Conservation (phyloP, 2,113 vertebrate genomes). For the Xenopus tropicalis region DNA sequence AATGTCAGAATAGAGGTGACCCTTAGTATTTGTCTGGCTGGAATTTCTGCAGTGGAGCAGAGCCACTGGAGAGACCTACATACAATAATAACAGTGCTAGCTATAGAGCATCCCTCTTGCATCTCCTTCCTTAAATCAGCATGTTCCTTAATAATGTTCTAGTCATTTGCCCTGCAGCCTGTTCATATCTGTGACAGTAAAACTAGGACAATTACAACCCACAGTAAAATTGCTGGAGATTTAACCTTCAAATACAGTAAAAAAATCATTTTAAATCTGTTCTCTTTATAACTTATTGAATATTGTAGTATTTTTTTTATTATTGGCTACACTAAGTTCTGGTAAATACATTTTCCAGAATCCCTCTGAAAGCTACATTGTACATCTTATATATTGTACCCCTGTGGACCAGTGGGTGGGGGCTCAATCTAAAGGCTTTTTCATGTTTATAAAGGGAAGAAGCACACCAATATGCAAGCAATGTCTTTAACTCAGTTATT, state of each 20-base stretch:
- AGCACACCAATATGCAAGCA: too few species aligned
- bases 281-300: background rate
- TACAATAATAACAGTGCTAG: background rate
- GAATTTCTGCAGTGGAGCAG: conserved; percentile 11
- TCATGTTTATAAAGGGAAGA: too few species aligned
- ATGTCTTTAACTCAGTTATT: too few species aligned
- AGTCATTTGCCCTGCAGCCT: conserved; percentile 37
- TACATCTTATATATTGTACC: too few species aligned
- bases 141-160: conserved; percentile 36
- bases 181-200: conserved; percentile 24
- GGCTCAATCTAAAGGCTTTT: too few species aligned
- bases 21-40: background rate
- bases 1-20: background rate
- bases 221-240: conserved; percentile 32
- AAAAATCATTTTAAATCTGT: background rate
- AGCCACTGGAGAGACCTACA: background rate
- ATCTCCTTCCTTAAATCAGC: conserved; percentile 18
- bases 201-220: conserved; percentile 38
- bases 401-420: too few species aligned
- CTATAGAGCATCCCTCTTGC: background rate
- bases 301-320: background rate
- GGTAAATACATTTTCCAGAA: too few species aligned
- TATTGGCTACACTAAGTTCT: too few species aligned
- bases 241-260: conserved; percentile 24
- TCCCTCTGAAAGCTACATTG: too few species aligned